A percentile compares a stretch with the other conserved stretches of the same genome.
Evolutionary conservation across 2,113 vertebrate genomes (phyloP).

Genomic region (Genyomyrus donnyi): DNA sequence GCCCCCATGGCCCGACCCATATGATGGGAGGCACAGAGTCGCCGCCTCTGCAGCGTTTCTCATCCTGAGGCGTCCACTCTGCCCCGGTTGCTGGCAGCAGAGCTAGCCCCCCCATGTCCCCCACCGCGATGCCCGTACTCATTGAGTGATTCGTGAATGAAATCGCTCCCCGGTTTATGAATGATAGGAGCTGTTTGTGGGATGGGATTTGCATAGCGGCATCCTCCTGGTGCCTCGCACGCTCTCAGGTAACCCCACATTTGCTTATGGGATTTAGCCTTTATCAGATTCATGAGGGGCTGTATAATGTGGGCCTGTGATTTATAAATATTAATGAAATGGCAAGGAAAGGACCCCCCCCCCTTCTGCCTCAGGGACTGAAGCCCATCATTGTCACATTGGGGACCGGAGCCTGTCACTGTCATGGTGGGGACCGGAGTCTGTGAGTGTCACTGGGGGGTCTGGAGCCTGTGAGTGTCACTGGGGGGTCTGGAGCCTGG

Average conservation of each 20-base stretch:
- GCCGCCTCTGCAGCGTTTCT: background rate
- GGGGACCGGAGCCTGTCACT: background rate
- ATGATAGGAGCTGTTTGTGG: background rate
- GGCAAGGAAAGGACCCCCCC: background rate
- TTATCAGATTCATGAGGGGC: background rate
- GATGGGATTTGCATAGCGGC: conserved; percentile 13
- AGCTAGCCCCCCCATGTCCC: background rate
- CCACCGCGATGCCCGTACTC: background rate
- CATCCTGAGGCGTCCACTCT: background rate
- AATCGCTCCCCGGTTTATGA: background rate
- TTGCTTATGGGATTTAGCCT: conserved; percentile 13
- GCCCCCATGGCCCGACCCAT: background rate
- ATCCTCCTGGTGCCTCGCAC: background rate
- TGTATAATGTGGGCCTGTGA: conserved; percentile 3
- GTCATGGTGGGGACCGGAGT: background rate
- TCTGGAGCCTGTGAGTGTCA: background rate
- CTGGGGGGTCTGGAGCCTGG: background rate
- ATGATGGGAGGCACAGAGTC: background rate
- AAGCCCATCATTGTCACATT: background rate
- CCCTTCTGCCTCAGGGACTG: background rate
- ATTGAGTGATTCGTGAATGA: too few species aligned
- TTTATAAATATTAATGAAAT: background rate
- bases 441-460: background rate
- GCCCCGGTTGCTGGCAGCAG: background rate
- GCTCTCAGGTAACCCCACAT: conserved; percentile 5